Evolutionary conservation across 1,140 invertebrate genomes (phyloP).

Genomic region (Condylostylus longicornis): DNA sequence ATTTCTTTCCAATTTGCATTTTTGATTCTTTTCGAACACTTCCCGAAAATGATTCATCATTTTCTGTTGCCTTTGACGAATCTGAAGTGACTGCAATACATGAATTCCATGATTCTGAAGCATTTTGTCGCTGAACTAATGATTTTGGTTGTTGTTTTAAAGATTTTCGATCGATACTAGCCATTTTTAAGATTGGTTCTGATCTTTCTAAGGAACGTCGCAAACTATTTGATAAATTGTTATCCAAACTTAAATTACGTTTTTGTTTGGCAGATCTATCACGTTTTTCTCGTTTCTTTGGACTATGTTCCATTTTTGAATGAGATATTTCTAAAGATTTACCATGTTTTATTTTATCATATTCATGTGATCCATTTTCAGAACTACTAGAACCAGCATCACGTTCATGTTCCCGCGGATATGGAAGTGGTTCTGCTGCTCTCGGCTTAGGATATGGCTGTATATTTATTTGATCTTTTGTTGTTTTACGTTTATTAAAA

Average conservation of each 20-base stretch:
- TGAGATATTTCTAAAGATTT: too few species aligned
- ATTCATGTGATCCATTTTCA: too few species aligned
- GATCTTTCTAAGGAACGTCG: slow-evolving; percentile 2
- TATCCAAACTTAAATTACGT: slow-evolving; percentile 24
- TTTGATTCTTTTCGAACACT: slow-evolving; percentile 11
- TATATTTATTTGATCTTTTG: not conserved
- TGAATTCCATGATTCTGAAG: slow-evolving; percentile 3
- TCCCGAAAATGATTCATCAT: not conserved
- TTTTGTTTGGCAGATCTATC: slow-evolving; percentile 26
- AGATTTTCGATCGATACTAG: slow-evolving; percentile 1
- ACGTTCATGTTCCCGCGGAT: too few species aligned
- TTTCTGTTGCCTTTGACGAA: not conserved
- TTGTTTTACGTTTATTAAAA: not conserved
- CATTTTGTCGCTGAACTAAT: slow-evolving; percentile 2
- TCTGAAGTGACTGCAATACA: not conserved
- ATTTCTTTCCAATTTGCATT: slow-evolving; percentile 26
- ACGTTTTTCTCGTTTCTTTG: slow-evolving; percentile 6
- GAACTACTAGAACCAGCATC: too few species aligned
- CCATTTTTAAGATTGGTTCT: not conserved
- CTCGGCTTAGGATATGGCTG: too few species aligned
- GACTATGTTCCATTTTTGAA: not conserved
- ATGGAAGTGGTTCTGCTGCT: too few species aligned
- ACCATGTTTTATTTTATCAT: too few species aligned
- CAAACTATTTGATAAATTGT: slow-evolving; percentile 9
- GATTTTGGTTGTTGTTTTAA: not conserved